These are phyloP conservation scores for Gymnothorax javanicus DNA, from an alignment of 2,797 vertebrate species.

Conservation along the genomic window DNA sequence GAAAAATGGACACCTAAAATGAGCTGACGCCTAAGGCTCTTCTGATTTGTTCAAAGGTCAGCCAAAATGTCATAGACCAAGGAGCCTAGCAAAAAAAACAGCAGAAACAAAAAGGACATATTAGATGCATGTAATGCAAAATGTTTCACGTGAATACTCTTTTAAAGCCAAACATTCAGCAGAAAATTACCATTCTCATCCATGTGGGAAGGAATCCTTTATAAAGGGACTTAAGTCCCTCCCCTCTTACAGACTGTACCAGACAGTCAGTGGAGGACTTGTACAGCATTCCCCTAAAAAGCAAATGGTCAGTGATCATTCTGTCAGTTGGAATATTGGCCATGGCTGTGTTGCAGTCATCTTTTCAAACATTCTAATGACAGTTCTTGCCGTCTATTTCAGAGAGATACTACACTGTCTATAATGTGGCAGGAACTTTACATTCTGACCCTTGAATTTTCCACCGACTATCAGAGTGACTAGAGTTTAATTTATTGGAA, in stretches of 20 bases:
- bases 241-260: constrained; percentile 72
- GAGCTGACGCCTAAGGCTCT: constrained; percentile 71
- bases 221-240: constrained; percentile 82
- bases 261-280: constrained; percentile 81
- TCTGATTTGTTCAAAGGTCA: constrained; percentile 82
- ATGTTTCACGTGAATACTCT: neutral
- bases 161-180: neutral
- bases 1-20: constrained; percentile 66
- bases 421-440: no score
- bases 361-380: no score
- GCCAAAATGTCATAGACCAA: constrained; percentile 84
- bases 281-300: constrained; percentile 76
- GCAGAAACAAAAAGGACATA: neutral
- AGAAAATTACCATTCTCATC: constrained; percentile 79
- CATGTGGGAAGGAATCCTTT: constrained; percentile 85
- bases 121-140: neutral
- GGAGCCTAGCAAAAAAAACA: constrained; percentile 66
- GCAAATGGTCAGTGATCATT: constrained; percentile 24
- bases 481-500: neutral
- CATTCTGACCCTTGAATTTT: no score
- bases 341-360: no score
- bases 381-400: neutral
- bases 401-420: neutral
- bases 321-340: neutral
- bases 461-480: no score